These are phyloP conservation scores for Sebastes minor DNA, from an alignment of 2,797 vertebrate genomes.

Conservation along the genomic window DNA sequence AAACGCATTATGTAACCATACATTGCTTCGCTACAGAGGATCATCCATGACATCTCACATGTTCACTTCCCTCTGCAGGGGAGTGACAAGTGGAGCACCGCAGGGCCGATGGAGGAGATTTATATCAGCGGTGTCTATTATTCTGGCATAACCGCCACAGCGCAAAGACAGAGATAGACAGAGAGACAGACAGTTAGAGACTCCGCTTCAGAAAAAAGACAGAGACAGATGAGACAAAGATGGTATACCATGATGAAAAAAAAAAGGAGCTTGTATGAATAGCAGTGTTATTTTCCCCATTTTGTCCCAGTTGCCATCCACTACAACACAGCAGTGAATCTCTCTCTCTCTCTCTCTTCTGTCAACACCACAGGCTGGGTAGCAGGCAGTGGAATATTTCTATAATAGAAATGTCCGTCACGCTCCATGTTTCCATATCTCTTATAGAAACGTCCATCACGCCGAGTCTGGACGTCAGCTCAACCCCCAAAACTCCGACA, in stretches of 20 bases:
- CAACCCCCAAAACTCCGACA: constrained; percentile 8
- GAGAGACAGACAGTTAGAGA: constrained; percentile 13
- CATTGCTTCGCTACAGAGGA: constrained; percentile 42
- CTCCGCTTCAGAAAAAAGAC: neutral
- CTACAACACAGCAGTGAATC: neutral
- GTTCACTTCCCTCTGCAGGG: constrained; percentile 54
- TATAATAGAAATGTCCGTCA: constrained; percentile 75
- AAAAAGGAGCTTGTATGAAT: constrained; percentile 32
- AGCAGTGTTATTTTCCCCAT: constrained; percentile 6
- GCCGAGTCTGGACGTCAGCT: constrained; percentile 42
- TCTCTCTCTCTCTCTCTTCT: neutral
- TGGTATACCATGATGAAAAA: constrained; percentile 28
- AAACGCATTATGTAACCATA: constrained; percentile 60
- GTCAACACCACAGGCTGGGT: constrained; percentile 22
- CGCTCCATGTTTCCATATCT: constrained; percentile 59
- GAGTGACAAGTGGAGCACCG: constrained; percentile 57
- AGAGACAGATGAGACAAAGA: constrained; percentile 31
- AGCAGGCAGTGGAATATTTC: constrained; percentile 49
- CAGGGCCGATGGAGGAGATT: constrained; percentile 53
- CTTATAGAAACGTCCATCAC: constrained; percentile 69
- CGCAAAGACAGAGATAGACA: constrained; percentile 8
- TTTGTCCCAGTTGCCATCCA: constrained; percentile 20
- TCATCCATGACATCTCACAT: constrained; percentile 55
- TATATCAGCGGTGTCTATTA: constrained; percentile 42
- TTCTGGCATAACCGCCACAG: constrained; percentile 23